Evolutionary conservation across 2,888 invertebrate genomes (phyloP).

Genomic region (Trachelus stipa): DNA sequence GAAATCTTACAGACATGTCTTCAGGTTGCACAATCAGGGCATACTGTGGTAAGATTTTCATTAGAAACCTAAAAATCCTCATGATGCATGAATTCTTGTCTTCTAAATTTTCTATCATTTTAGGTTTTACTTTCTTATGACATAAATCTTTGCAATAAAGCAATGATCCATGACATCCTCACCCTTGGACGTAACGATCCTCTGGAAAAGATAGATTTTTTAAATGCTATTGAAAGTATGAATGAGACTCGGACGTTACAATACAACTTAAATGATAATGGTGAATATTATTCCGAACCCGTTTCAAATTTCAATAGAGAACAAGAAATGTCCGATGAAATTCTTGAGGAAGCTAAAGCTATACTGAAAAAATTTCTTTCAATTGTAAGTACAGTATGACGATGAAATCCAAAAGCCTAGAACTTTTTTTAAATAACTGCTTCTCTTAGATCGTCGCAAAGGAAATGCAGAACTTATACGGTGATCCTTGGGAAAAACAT

Average conservation of each 20-base stretch:
- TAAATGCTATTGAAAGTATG: conserved; percentile 36
- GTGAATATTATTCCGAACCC: conserved; percentile 2
- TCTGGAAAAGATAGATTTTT: conserved; percentile 53
- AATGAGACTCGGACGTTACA: neutral
- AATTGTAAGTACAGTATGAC: conserved; percentile 33
- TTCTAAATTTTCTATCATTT: conserved; percentile 14
- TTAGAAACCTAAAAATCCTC: neutral
- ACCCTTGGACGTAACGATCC: conserved; percentile 53
- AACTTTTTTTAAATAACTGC: conserved; percentile 12
- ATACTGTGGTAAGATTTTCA: conserved; percentile 47
- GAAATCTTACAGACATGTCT: conserved; percentile 66
- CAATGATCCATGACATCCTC: conserved; percentile 55
- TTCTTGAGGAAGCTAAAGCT: conserved; percentile 47
- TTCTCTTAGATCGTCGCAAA: conserved; percentile 49
- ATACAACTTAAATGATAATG: conserved; percentile 23
- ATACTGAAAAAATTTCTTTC: conserved; percentile 47
- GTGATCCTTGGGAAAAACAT: conserved; percentile 54
- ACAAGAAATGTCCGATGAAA: conserved; percentile 42
- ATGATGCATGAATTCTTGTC: neutral
- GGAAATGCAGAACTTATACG: conserved; percentile 57
- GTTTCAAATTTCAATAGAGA: conserved; percentile 38
- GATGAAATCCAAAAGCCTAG: neutral
- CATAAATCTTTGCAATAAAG: conserved; percentile 64
- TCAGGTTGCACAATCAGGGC: conserved; percentile 55
- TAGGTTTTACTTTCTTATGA: conserved; percentile 63